Conservation (phyloP, 2,113 vertebrate species). For the Dromaius novaehollandiae region DNA sequence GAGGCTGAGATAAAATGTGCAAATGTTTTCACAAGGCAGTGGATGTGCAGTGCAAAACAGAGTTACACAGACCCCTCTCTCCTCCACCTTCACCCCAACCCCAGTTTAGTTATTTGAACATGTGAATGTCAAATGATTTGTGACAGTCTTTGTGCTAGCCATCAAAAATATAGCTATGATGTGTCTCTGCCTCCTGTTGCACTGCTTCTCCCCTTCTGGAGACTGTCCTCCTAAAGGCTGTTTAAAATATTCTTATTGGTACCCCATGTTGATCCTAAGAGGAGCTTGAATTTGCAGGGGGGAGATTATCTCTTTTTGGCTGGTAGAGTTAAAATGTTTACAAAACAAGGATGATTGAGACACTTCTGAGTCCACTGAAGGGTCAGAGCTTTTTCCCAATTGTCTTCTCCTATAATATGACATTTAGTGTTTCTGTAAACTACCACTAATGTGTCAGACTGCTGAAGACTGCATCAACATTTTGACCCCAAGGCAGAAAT, state of each 20-base stretch:
- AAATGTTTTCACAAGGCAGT: background rate
- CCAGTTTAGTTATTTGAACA: background rate
- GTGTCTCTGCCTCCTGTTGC: background rate
- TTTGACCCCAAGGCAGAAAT: constrained; percentile 1
- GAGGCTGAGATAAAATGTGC: background rate
- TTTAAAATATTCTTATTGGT: background rate
- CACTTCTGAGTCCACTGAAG: background rate
- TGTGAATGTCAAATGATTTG: background rate
- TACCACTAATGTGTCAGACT: background rate
- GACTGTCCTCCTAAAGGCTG: background rate
- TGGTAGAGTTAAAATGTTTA: background rate
- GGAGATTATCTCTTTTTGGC: background rate
- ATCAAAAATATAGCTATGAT: background rate
- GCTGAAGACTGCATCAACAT: background rate
- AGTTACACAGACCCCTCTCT: background rate
- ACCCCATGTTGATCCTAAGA: background rate
- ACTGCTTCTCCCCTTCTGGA: background rate
- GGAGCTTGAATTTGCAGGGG: background rate
- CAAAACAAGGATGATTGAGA: background rate
- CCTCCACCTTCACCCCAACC: no score
- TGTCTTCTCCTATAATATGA: background rate
- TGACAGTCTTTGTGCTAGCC: background rate
- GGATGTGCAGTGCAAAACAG: background rate
- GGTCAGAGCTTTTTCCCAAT: background rate
- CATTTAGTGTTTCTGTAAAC: background rate